Evolutionary conservation across 2,888 invertebrate genomes (phyloP).

Genomic region (Heliconius ismenius): DNA sequence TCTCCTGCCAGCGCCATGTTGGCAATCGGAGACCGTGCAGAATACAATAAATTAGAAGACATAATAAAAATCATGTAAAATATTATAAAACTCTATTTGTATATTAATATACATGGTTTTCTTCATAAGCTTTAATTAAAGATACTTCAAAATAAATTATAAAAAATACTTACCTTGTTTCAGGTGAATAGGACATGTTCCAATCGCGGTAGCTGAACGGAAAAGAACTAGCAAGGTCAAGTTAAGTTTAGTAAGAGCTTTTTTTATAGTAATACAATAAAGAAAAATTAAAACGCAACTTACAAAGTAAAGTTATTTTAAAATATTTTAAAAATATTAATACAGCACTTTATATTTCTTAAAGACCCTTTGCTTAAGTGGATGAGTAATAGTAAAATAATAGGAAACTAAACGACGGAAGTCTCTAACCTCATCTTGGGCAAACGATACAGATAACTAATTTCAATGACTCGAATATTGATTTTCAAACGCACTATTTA

Average conservation of each 20-base stretch:
- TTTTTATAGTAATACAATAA: conserved; percentile 52
- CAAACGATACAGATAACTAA: conserved; percentile 29
- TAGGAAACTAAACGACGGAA: conserved; percentile 71
- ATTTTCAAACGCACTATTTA: conserved; percentile 15
- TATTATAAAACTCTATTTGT: conserved; percentile 34
- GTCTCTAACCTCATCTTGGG: conserved; percentile 54
- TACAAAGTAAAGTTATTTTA: conserved; percentile 44
- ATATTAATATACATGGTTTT: conserved; percentile 37
- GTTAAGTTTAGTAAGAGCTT: conserved; percentile 77
- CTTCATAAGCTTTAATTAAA: conserved; percentile 52
- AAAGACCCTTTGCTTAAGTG: conserved; percentile 50
- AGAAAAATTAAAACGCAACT: conserved; percentile 20
- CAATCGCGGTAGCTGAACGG: conserved; percentile 88
- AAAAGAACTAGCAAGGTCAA: conserved; percentile 85
- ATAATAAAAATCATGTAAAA: conserved; percentile 44
- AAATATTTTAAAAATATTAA: conserved; percentile 61
- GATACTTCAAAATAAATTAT: conserved; percentile 53
- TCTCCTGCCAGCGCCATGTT: conserved; percentile 81
- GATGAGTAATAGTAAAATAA: conserved; percentile 58
- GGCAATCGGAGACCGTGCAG: conserved; percentile 76
- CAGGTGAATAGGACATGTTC: conserved; percentile 91
- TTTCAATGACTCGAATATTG: conserved; percentile 17
- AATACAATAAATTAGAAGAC: conserved; percentile 54
- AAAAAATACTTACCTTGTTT: conserved; percentile 88
- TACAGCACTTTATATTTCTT: conserved; percentile 48